Base-by-base conservation (phyloP, 2,888 invertebrate genomes). In the Thalpophila matura region DNA sequence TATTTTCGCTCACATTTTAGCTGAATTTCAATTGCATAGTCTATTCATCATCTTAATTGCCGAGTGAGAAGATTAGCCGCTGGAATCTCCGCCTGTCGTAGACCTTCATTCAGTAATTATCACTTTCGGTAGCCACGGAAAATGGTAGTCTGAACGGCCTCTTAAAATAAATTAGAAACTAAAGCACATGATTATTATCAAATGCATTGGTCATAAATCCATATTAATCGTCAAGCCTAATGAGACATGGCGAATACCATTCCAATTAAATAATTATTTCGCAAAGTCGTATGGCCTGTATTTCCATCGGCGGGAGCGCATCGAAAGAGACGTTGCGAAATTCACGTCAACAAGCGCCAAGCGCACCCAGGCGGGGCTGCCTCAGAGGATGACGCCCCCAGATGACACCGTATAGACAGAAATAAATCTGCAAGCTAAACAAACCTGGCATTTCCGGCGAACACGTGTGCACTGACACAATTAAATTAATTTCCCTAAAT, bases 341-440 rank as follows among this genome's bases (percentile, higher is more conserved):
- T 83, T 77, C 70, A 75, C 87, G 86, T 86, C 86, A 86, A 80
- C 86, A 87, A 89, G 88, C 87, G 89, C 91, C 89, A 91, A 92
- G 83, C 87, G 86, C 85, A 83, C 79, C 77, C 81, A 78, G 73
- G 79, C 81, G 75, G 80, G 81, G 86, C 85, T 83, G 84, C 73
- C 70, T 71, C 81, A 85, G 84, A 91, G 89, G 90, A 91, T 92
- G 91, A 93, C 91, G 92, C 89, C 87, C 89, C 83, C 90, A 90
- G 90, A 90, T 92, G 91, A 93, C 93, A 93, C 88, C 84, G 88
- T 80, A 78, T 83, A 86, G 88, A 89, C 91, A 87, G 86, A 94
- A 94, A 95, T 95, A 95, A 94, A 90, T 92, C 83, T 88, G 92
- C 91, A 93, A 90, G 79, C 90, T 90, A 93, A 93, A 94, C 92